Evolutionary conservation across 2,888 invertebrate species (phyloP).

Genomic region (Ptilodon capucinus): DNA sequence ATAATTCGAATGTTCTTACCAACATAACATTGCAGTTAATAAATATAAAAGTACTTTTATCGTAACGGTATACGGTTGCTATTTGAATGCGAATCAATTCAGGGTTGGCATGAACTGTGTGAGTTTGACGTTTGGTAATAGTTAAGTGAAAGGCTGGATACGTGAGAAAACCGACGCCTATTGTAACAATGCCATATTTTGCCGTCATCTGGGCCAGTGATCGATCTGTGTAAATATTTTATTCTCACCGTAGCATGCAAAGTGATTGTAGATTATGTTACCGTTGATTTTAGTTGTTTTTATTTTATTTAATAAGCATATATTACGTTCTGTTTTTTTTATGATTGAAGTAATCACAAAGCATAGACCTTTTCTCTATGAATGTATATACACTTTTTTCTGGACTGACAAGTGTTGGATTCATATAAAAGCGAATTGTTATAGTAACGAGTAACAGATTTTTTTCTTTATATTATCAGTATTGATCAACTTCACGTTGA

Average conservation of each 20-base stretch:
- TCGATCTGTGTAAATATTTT: conserved; percentile 77
- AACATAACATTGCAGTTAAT: conserved; percentile 21
- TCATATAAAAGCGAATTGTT: too few species aligned
- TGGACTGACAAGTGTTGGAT: too few species aligned
- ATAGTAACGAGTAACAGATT: too few species aligned
- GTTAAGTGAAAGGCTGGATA: conserved; percentile 77
- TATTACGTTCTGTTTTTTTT: too few species aligned
- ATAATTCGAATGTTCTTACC: conserved; percentile 63
- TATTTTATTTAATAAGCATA: conserved; percentile 12
- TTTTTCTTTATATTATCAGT: too few species aligned
- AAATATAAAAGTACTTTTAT: conserved; percentile 18
- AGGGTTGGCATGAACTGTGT: conserved; percentile 14
- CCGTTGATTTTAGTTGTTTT: conserved; percentile 17
- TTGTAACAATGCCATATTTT: conserved; percentile 78
- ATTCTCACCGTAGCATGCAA: conserved; percentile 58
- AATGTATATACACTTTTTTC: too few species aligned
- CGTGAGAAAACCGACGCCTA: conserved; percentile 78
- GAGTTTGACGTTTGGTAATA: conserved; percentile 67
- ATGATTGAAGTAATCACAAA: too few species aligned
- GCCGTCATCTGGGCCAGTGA: conserved; percentile 72
- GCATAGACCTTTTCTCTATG: too few species aligned
- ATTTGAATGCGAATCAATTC: conserved; percentile 23
- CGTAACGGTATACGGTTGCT: conserved; percentile 38
- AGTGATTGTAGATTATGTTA: conserved; percentile 56
- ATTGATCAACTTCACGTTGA: too few species aligned